These are phyloP conservation scores for Zosterops pallidus DNA, from an alignment of 2,113 vertebrate species.

Conservation along the genomic window DNA sequence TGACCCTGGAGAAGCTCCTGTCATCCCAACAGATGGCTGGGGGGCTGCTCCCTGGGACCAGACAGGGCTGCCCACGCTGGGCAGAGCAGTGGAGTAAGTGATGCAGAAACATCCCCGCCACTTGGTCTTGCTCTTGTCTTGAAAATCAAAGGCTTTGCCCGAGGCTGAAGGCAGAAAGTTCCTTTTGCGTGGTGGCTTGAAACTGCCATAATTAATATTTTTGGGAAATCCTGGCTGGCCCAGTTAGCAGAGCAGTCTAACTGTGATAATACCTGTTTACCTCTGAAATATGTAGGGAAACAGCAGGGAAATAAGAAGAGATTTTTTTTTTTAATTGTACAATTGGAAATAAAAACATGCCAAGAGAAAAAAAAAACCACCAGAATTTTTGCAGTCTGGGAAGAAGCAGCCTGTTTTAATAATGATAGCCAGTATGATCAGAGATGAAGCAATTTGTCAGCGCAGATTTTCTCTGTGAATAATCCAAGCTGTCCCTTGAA, in stretches of 20 bases:
- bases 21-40: neutral
- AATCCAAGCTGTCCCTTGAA: slow-evolving; percentile 18
- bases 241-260: neutral
- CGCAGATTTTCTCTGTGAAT: neutral
- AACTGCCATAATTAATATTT: neutral
- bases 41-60: neutral
- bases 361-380: neutral
- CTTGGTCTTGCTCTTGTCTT: neutral
- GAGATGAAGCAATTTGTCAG: neutral
- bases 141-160: neutral
- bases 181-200: neutral
- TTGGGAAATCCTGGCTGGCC: neutral
- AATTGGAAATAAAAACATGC: neutral
- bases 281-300: neutral
- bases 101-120: neutral
- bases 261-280: neutral
- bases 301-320: neutral
- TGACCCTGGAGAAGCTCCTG: neutral
- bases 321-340: neutral
- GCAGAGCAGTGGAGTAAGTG: neutral
- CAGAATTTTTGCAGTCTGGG: neutral
- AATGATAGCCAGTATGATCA: neutral
- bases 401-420: slow-evolving; percentile 3
- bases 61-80: neutral
- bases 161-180: neutral